A percentile compares a stretch with the other conserved stretches of the same genome.
These are phyloP conservation scores for Anagrus nilaparvatae DNA, from an alignment of 1,140 invertebrate genomes.

Conservation along the genomic window DNA sequence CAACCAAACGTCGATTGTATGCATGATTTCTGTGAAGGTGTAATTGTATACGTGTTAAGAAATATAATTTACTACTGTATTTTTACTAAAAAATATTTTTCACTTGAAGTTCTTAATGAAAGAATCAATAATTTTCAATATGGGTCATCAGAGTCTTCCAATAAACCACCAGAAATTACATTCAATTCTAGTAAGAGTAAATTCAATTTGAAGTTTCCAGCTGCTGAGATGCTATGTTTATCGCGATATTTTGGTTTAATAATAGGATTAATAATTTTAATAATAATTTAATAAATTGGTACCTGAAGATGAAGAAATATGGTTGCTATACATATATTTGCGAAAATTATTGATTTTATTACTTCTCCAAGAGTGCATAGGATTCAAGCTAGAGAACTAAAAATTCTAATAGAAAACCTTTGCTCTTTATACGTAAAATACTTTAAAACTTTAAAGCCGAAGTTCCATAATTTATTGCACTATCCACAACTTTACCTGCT, in stretches of 20 bases:
- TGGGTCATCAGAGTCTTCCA: too few relatives aligned
- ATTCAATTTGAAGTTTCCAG: conserved; percentile 14
- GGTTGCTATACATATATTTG: conserved; percentile 14
- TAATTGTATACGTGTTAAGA: too few relatives aligned
- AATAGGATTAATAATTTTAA: too few relatives aligned
- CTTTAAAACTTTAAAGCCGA: conserved; percentile 13
- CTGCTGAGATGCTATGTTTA: conserved; percentile 13
- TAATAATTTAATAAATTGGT: too few relatives aligned
- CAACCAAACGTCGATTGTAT: conserved; percentile 16
- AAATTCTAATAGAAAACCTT: background rate
- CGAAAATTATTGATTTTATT: conserved; percentile 6
- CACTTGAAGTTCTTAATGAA: too few relatives aligned
- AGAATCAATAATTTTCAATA: too few relatives aligned
- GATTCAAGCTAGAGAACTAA: background rate
- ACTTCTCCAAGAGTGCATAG: conserved; percentile 11
- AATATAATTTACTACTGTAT: too few relatives aligned
- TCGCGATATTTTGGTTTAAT: conserved; percentile 13
- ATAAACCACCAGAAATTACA: conserved; percentile 9
- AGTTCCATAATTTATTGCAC: conserved; percentile 16
- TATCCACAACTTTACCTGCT: too few relatives aligned
- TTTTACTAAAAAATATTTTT: too few relatives aligned
- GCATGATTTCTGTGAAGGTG: too few relatives aligned
- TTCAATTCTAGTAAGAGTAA: conserved; percentile 7
- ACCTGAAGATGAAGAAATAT: conserved; percentile 9
- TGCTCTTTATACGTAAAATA: background rate